Conservation (phyloP, 2,113 vertebrate species). For the Strix uralensis region DNA sequence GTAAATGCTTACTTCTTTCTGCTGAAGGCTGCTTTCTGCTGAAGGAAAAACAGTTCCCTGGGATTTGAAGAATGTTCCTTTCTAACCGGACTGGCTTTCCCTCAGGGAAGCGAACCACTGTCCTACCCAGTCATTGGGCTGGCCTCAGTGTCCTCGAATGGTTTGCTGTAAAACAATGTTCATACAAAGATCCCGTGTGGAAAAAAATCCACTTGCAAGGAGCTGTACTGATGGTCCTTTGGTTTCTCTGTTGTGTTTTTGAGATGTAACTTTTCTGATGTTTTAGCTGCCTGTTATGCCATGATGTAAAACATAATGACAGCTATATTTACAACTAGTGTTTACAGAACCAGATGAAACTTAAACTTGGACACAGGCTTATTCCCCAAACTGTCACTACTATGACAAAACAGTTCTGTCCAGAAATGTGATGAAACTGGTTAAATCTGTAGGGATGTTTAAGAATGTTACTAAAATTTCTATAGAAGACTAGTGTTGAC, state of each 20-base stretch:
- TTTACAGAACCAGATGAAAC: neutral
- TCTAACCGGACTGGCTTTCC: neutral
- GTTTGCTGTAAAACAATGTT: neutral
- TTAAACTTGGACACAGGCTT: neutral
- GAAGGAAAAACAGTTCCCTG: neutral
- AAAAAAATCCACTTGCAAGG: neutral
- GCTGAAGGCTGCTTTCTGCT: neutral
- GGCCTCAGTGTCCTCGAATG: neutral
- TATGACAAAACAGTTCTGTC: neutral
- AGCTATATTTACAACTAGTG: neutral
- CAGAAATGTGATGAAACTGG: neutral
- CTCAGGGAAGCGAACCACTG: neutral
- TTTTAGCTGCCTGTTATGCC: neutral
- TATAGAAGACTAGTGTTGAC: neutral
- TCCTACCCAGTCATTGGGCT: neutral
- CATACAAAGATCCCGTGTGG: fast-evolving
- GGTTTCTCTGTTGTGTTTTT: neutral
- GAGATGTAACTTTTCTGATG: neutral
- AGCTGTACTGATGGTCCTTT: neutral
- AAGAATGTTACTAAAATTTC: neutral
- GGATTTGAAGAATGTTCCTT: neutral
- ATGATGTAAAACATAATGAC: neutral
- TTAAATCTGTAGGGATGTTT: neutral
- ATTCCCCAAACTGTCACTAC: neutral
- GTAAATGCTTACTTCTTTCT: neutral